Evolutionary conservation across 2,113 vertebrate species (phyloP).

Genomic region (Actinemys pallida): DNA sequence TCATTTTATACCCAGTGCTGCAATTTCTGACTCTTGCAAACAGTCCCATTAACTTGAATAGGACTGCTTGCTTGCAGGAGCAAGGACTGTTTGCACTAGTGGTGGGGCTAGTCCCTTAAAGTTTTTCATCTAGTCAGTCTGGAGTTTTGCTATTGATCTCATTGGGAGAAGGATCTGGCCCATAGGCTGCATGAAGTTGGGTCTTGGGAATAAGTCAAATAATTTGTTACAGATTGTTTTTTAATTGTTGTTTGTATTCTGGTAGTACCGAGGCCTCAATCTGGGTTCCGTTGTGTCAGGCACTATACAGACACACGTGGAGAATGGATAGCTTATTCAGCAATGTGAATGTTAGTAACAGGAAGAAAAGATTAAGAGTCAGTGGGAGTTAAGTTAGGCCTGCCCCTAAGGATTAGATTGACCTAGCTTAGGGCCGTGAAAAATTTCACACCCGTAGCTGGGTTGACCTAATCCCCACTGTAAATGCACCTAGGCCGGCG

Average conservation of each 20-base stretch:
- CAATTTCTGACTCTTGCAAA: conserved; percentile 29
- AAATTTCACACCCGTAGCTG: not conserved
- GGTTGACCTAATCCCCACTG: not conserved
- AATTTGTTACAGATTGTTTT: conserved; percentile 22
- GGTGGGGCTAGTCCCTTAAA: conserved; percentile 71
- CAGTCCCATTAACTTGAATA: conserved; percentile 50
- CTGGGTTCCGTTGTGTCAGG: not conserved
- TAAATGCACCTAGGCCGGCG: not conserved
- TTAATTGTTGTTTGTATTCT: not conserved
- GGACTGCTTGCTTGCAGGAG: conserved; percentile 40
- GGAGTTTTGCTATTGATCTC: conserved; percentile 81
- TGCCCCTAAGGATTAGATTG: not conserved
- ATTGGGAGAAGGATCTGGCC: conserved; percentile 64
- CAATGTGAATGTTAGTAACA: conserved; percentile 7
- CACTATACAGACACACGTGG: not conserved
- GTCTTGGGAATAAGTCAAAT: conserved; percentile 41
- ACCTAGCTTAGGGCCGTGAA: not conserved
- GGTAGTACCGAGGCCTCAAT: not conserved
- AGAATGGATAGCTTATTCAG: not conserved
- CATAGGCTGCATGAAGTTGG: not conserved
- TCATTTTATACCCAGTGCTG: not conserved
- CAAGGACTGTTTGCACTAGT: conserved; percentile 19
- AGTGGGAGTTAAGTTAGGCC: not conserved
- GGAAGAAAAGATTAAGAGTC: conserved; percentile 17
- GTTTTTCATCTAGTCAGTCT: conserved; percentile 66